phyloP scores from a whole-genome alignment of 2,113 vertebrate genomes.

The Phocoena sinus region DNA sequence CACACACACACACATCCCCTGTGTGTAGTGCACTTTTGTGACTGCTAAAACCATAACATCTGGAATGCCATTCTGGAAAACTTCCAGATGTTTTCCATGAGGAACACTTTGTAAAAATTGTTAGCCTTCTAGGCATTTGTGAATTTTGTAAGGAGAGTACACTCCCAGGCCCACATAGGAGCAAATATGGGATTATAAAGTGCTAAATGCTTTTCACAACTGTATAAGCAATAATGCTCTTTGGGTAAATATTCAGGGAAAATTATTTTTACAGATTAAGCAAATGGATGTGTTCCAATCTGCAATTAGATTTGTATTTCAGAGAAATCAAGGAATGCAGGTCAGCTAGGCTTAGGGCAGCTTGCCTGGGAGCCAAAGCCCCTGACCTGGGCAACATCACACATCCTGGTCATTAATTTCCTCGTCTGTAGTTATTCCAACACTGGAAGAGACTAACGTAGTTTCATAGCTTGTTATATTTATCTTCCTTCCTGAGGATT shows the following conservation, averaged over 20 bases:
- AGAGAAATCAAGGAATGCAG: constrained; percentile 76
- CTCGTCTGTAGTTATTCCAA: constrained; percentile 56
- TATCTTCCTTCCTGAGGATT: constrained; percentile 66
- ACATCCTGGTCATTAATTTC: constrained; percentile 51
- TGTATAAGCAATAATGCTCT: constrained; percentile 83
- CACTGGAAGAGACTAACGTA: constrained; percentile 36
- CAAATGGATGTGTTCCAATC: constrained; percentile 80
- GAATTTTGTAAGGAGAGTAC: constrained; percentile 76
- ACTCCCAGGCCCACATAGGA: constrained; percentile 81
- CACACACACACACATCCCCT: not conserved
- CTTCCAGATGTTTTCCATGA: constrained; percentile 85
- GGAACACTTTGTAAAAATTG: constrained; percentile 87
- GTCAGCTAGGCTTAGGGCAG: constrained; percentile 68
- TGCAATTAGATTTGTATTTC: constrained; percentile 83
- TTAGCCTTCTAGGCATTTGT: constrained; percentile 81
- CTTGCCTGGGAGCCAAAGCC: constrained; percentile 62
- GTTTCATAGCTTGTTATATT: constrained; percentile 62
- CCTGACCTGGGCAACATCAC: constrained; percentile 54
- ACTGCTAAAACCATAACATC: constrained; percentile 86
- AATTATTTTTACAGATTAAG: constrained; percentile 87
- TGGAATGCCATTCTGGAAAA: constrained; percentile 86
- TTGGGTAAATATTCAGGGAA: constrained; percentile 84
- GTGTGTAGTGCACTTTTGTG: constrained; percentile 58
- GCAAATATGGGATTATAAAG: constrained; percentile 87
- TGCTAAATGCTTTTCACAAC: constrained; percentile 88